Evolutionary conservation across 35 echinoderm and acorn worm genomes (phyloP), one percentile per base, ranked within the genome.

Genomic region (Lytechinus variegatus): DNA sequence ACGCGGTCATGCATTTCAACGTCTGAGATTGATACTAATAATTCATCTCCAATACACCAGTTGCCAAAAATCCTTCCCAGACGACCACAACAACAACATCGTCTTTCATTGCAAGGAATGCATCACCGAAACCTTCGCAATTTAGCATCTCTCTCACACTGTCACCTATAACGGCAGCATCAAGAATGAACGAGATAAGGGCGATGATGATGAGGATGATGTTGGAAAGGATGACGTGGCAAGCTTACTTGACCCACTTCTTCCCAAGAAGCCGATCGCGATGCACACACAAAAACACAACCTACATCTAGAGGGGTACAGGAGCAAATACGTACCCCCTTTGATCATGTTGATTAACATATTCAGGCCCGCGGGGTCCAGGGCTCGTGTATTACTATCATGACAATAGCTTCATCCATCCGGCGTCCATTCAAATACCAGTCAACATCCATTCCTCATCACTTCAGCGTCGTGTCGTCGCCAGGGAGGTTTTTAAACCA

Each of bases 271-370:
- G 66, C 19, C 66, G 66, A 79, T 24, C 66, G 66, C 19, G 66
- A 79, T 79, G 66, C 66, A 79, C 66, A 79, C 19, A 79, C 19
- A 60, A 79, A 19, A 16, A 4, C 19, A 6, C 19, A 79, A 79
- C n/a, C 66, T n/a, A 4, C 66, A n/a, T 79, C 66, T 24, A 79
- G 19, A 24, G 66, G 66, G 66, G 16, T 79, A 24, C 16, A 79
- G 66, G 66, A 79, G 66, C 14, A 79, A 79, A n/a, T 24, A 79
- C n/a, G n/a, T n/a, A n/a, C n/a, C 66, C 66, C 61, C 66, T 79
- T 79, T 79, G n/a, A n/a, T n/a, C n/a, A n/a, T n/a, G n/a, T n/a
- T 44, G 33, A 79, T 79, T 79, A 79, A 79, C 66, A 79, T 79
- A 79, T 79, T 79, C 66, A 24, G 66, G 66, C 66, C 66, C 66